Conservation (phyloP, 2,888 invertebrate species). For the Actias luna region DNA sequence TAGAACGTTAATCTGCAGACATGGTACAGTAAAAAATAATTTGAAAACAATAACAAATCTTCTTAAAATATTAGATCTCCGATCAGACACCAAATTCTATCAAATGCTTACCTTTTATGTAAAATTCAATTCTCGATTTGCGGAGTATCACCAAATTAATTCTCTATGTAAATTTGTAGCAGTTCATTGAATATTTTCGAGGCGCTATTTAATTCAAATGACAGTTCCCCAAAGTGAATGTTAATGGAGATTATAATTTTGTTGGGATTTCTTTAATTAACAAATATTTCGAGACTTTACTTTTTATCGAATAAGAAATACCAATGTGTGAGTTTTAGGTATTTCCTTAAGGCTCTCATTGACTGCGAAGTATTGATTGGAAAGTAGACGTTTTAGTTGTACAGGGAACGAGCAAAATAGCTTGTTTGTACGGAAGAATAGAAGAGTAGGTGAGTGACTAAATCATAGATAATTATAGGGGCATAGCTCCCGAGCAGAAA, state of each 20-base stretch:
- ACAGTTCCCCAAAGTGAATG: background rate
- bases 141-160: constrained; percentile 16
- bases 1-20: too few relatives aligned
- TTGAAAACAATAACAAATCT: too few relatives aligned
- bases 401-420: too few relatives aligned
- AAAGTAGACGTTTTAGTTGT: too few relatives aligned
- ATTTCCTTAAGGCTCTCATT: too few relatives aligned
- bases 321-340: background rate
- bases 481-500: too few relatives aligned
- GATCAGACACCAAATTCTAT: background rate
- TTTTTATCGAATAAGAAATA: background rate
- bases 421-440: too few relatives aligned
- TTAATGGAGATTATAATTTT: background rate
- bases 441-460: too few relatives aligned
- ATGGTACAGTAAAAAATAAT: too few relatives aligned
- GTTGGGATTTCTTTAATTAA: background rate
- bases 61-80: background rate
- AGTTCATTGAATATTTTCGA: constrained; percentile 14
- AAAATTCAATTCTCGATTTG: constrained; percentile 5
- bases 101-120: background rate
- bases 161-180: constrained; percentile 16
- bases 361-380: too few relatives aligned
- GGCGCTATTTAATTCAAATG: constrained; percentile 15
- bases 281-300: background rate
- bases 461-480: too few relatives aligned